Evolutionary conservation across 2,888 invertebrate species (phyloP).

Genomic region (Muscina levida): DNA sequence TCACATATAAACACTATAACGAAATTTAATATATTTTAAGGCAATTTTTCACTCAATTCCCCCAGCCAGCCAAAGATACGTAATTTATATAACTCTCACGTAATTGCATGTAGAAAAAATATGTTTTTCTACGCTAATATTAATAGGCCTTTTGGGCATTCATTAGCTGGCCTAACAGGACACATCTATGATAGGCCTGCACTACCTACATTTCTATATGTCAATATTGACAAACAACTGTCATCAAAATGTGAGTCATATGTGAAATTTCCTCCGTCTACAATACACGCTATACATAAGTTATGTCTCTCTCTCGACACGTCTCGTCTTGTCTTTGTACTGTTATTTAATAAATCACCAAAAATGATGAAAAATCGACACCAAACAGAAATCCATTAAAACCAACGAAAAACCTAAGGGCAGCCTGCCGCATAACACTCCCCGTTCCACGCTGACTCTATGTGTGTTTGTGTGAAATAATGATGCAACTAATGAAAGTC

Average conservation of each 20-base stretch:
- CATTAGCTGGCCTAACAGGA: slow-evolving; percentile 50
- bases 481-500: slow-evolving; percentile 64
- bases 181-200: slow-evolving; percentile 38
- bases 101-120: not conserved
- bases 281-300: not conserved
- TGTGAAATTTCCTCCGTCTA: not conserved
- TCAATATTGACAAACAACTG: slow-evolving; percentile 66
- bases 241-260: slow-evolving; percentile 55
- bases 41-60: no score
- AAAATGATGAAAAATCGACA: slow-evolving; percentile 54
- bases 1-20: no score
- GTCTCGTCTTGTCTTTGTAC: not conserved
- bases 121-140: slow-evolving; percentile 24
- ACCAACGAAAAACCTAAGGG: slow-evolving; percentile 23
- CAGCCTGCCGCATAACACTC: not conserved
- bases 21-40: no score
- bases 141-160: slow-evolving; percentile 62
- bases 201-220: slow-evolving; percentile 55
- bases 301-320: no score
- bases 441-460: no score
- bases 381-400: slow-evolving; percentile 42
- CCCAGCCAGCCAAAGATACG: no score
- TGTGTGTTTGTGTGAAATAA: no score
- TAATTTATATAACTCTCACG: slow-evolving; percentile 6
- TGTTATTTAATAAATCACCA: slow-evolving; percentile 61